Evolutionary conservation across 1,140 invertebrate species (phyloP), one percentile per base, ranked within the genome.

Genomic region (Frieseomelitta varia): DNA sequence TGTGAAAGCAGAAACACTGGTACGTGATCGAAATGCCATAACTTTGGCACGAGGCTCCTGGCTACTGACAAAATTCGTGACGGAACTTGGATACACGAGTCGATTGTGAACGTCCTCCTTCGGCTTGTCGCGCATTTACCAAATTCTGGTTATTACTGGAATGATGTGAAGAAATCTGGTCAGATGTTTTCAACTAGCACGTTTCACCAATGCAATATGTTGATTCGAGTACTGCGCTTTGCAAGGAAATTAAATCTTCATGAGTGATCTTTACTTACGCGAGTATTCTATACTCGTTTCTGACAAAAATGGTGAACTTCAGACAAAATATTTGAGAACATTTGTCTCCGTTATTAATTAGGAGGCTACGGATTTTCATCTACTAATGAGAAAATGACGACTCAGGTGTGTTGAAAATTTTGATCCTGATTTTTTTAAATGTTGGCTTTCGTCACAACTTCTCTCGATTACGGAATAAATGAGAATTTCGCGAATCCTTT

Each of bases 21-120:
- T 79, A 84, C 82, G 82, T 84, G 82, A 84, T 84, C 77, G 82
- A 79, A 79, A 84, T 84, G 58, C 78, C 78, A 63, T n/a, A 79
- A 79, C 67, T 39, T 51, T 51, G 74, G 24, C 53, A 47, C 55
- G 58, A 53, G 81, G 34, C 27, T 19, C 27, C 12, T 21, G 65
- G 19, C 69, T 67, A 34, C 56, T 65, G 63, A 15, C 51, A 77
- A 84, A 79, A 63, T 79, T 55, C 82, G 68, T 79, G 68, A 34
- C 24, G 76, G 76, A 65, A 79, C 68, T 72, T 24, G 74, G 21
- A 67, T 55, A 79, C 76, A 61, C 24, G 27, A 10, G 47, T 0
- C 11, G 27, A 27, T 27, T 17, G n/a, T n/a, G 12, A 14, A 4
- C 17, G 27, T 27, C 27, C 39, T 65, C 73, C 21, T n/a, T 21